These are phyloP conservation scores for Toxonevra muliebris DNA, from an alignment of 2,888 invertebrate genomes.

Conservation along the genomic window DNA sequence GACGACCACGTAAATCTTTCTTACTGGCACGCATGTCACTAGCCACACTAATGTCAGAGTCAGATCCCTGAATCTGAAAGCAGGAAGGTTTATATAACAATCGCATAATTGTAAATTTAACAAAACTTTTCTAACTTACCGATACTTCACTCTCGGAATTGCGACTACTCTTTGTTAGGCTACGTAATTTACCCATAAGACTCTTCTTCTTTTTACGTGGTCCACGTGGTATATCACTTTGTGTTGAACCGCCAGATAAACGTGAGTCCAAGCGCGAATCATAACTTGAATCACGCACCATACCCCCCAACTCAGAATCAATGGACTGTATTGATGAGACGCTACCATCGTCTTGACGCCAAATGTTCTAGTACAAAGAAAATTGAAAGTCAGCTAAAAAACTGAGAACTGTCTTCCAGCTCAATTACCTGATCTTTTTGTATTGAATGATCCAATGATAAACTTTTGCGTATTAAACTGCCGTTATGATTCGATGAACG, in stretches of 20 bases:
- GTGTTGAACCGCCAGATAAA: slow-evolving; percentile 84
- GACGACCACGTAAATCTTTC: slow-evolving; percentile 80
- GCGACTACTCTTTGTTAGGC: slow-evolving; percentile 81
- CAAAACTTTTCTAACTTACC: slow-evolving; percentile 53
- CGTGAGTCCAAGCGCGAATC: slow-evolving; percentile 75
- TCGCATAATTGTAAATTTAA: background rate
- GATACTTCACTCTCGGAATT: slow-evolving; percentile 65
- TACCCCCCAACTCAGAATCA: slow-evolving; percentile 73
- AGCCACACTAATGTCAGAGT: slow-evolving; percentile 75
- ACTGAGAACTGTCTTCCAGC: background rate
- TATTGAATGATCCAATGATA: slow-evolving; percentile 75
- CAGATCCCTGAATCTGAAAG: slow-evolving; percentile 71
- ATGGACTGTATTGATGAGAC: slow-evolving; percentile 84
- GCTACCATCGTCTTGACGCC: slow-evolving; percentile 86
- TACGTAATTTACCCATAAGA: slow-evolving; percentile 84
- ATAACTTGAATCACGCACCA: slow-evolving; percentile 76
- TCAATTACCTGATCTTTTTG: slow-evolving; percentile 64
- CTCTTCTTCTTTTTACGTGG: slow-evolving; percentile 81
- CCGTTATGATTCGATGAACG: slow-evolving; percentile 64
- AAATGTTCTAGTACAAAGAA: slow-evolving; percentile 71
- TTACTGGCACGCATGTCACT: slow-evolving; percentile 73
- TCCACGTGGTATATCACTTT: slow-evolving; percentile 78
- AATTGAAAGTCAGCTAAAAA: background rate
- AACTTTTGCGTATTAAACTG: slow-evolving; percentile 74
- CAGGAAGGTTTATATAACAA: background rate